Conservation (phyloP, 2,888 invertebrate species). For the Listrodromus nycthemerus region DNA sequence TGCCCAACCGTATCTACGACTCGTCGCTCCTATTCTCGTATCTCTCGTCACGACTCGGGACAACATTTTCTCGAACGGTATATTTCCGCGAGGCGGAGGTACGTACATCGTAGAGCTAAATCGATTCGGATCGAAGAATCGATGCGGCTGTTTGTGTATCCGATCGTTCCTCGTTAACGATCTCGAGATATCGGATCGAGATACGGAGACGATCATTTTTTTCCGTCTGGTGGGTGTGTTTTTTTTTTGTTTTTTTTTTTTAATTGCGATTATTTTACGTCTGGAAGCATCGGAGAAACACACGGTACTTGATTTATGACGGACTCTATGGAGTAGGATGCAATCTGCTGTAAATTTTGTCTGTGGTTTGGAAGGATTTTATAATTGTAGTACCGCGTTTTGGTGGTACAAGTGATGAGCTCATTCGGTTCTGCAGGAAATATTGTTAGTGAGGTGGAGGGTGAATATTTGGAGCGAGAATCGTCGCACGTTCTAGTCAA, state of each 20-base stretch:
- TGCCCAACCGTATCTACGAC: not conserved
- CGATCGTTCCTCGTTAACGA: slow-evolving; percentile 45
- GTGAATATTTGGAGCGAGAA: too few species aligned
- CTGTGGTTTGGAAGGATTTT: too few species aligned
- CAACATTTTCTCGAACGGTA: slow-evolving; percentile 28
- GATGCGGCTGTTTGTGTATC: slow-evolving; percentile 15
- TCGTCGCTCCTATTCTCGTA: slow-evolving; percentile 18
- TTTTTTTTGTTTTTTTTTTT: not conserved
- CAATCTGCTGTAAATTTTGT: too few species aligned
- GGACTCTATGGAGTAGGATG: too few species aligned
- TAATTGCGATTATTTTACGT: slow-evolving; percentile 6
- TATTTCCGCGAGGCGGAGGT: not conserved
- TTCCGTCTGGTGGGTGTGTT: too few species aligned
- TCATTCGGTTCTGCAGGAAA: too few species aligned
- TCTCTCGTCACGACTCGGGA: slow-evolving; percentile 1
- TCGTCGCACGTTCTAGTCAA: too few species aligned
- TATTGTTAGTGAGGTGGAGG: too few species aligned
- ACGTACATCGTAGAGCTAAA: not conserved
- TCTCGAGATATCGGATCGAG: slow-evolving; percentile 29
- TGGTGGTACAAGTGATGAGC: too few species aligned
- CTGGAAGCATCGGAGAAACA: not conserved
- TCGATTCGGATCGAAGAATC: slow-evolving; percentile 8
- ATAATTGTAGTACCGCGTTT: too few species aligned
- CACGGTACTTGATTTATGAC: too few species aligned
- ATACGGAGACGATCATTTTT: slow-evolving; percentile 17